Base-by-base conservation (phyloP, 35 echinoderm and acorn worm genomes). In the Chiridota heheva region DNA sequence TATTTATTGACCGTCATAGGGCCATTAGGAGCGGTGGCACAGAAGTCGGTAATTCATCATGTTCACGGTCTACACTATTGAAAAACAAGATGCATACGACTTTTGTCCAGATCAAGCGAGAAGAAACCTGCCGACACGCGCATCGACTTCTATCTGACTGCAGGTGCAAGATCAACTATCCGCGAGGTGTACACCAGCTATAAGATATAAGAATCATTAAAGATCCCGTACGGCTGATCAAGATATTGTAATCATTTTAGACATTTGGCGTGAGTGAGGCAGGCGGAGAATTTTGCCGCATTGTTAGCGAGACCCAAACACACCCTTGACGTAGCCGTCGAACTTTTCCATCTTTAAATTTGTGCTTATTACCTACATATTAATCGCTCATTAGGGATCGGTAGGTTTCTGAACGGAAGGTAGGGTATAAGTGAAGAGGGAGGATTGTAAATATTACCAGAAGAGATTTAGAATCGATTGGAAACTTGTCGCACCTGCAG, bases 1-100 rank as follows among this genome's bases (percentile, higher is more conserved):
- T 92, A 93, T 93, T 93, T 93, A 93, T 93, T 93, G 87, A 93
- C 87, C 87, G 81, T 92, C 86, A 85, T 86, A 80, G 90, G 81
- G 78, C 90, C 81, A 88, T 93, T 93, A 93, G 90, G 81, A 88
- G 81, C 87, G 87, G 67, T 67, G 51, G 64, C 76, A 69, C 73
- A 77, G 60, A 58, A 76, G 71, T 80, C 78, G 55, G 88, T 80
- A 88, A 93, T 93, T 88, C 90, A 79, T 93, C 90, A 81, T 73
- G 68, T 86, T 78, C 79, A 59, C 73, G 62, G 78, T 75, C 85
- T 81, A 69, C 85, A 78, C 82, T 62, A 91, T 91, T 88, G 84
- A 87, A 87, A 82, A 77, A 82, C 83, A 57, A 87, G 78, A 88
- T 80, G 86, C 90, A 71, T 78, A 82, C 86, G 69, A 93, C 90